Percentiles rank a stretch among this genome's conserved stretches.
Evolutionary conservation across 1,140 invertebrate genomes (phyloP).

Genomic region (Drosophila orena): DNA sequence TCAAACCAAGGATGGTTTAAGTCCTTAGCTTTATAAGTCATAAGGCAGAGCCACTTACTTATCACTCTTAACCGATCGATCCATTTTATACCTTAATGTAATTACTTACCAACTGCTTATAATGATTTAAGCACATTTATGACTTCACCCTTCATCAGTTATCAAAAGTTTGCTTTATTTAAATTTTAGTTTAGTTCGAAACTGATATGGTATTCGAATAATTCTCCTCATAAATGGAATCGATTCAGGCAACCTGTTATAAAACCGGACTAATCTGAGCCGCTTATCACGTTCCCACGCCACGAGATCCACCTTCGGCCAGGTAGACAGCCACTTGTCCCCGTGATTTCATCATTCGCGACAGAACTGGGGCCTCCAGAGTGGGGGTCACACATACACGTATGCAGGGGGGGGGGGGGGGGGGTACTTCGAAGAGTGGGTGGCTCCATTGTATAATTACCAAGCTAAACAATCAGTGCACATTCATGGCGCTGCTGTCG

Average conservation of each 20-base stretch:
- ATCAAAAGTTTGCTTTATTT: not conserved
- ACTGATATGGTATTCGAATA: not conserved
- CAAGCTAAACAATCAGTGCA: slow-evolving; percentile 68
- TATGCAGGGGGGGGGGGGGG: too few species aligned
- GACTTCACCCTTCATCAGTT: not conserved
- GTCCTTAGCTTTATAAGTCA: too few species aligned
- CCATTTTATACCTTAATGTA: too few species aligned
- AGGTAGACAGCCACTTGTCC: slow-evolving; percentile 24
- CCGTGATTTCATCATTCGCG: slow-evolving; percentile 33
- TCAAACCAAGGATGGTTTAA: too few species aligned
- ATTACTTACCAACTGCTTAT: too few species aligned
- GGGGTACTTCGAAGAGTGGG: slow-evolving; percentile 6
- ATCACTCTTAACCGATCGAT: too few species aligned
- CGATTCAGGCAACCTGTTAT: slow-evolving; percentile 6
- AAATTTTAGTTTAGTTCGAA: not conserved
- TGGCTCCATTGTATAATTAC: slow-evolving; percentile 40
- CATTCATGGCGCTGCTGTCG: slow-evolving; percentile 70
- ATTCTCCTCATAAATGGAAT: slow-evolving; percentile 15
- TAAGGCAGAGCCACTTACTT: not conserved
- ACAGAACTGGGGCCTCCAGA: slow-evolving; percentile 14
- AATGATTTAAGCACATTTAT: too few species aligned
- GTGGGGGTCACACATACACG: not conserved
- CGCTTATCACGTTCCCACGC: slow-evolving; percentile 32
- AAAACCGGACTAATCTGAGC: not conserved
- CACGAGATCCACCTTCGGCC: slow-evolving; percentile 9